Evolutionary conservation across 2,113 vertebrate genomes (phyloP).

Genomic region (Chlorocebus sabaeus): DNA sequence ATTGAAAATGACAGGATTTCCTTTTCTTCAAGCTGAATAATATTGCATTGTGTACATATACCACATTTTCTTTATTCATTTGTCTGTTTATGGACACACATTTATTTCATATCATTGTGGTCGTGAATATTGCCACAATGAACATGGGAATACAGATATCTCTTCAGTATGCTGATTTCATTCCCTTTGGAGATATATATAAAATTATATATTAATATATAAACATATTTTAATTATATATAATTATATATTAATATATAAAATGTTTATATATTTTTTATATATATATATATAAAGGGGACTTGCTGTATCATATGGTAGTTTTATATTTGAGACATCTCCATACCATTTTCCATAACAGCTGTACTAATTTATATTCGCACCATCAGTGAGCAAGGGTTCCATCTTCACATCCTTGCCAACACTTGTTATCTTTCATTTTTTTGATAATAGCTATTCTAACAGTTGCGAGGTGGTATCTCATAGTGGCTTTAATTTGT

Average conservation of each 20-base stretch:
- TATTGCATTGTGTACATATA: background rate
- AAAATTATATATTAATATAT: background rate
- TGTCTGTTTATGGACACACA: background rate
- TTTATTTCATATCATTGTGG: background rate
- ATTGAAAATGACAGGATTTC: background rate
- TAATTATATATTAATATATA: too few relatives aligned
- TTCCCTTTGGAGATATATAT: background rate
- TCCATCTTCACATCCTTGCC: background rate
- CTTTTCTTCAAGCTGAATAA: background rate
- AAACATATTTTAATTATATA: too few relatives aligned
- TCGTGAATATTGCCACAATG: background rate
- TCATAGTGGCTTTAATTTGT: background rate
- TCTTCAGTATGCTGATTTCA: background rate
- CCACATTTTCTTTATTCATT: background rate
- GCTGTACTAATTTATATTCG: background rate
- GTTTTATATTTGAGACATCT: background rate
- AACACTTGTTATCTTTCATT: background rate
- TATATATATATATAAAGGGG: background rate
- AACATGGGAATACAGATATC: background rate
- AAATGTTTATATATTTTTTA: too few relatives aligned
- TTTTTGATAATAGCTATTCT: background rate
- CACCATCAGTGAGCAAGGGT: background rate
- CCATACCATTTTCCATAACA: background rate
- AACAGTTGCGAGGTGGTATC: background rate
- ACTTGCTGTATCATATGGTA: background rate